Evolutionary conservation across 1,140 invertebrate genomes (phyloP), one percentile per base, ranked within the genome.

Genomic region (Charaxes varanes): DNA sequence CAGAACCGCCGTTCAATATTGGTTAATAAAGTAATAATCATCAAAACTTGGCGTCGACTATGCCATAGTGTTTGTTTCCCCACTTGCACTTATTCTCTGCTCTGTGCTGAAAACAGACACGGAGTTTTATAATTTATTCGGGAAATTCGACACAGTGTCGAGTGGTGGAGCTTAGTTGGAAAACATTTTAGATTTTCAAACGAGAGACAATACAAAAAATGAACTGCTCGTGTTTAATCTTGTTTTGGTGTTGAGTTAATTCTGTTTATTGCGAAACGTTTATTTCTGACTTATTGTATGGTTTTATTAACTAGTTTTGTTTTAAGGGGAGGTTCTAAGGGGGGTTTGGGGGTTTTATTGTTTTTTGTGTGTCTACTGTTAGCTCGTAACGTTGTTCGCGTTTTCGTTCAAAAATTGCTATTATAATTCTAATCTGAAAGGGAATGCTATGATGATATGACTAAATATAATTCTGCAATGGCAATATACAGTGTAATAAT

Each of bases 1-100:
- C 46, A 49, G 53, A 41, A 54, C 49, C 53, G 47, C 43, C 50
- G 54, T 59, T 73, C 77, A 81, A 81, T 81, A 81, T 81, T 78
- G 77, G 77, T 77, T 78, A 78, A 78, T 81, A 81, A 81, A 81
- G 60, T 53, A 74, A 81, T 81, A 68, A 72, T 74, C 66, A 78
- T 81, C 61, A 81, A 72, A 78, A 72, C 59, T 78, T 78, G 72
- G 77, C 69, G 63, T 28, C 64, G 53, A 49, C 52, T 36, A 31
- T 35, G 58, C 61, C 72, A 77, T 74, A 72, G 67, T 72, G 66
- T 61, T 52, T 32, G 23, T 54, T 33, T 49, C 40, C 47, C 41
- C 48, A 40, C 22, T 26, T 13, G 6, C 43, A 50, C 37, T 27
- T 41, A 26, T 28, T 41, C 41, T 23, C 27, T 30, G 17, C 21